phyloP scores from a whole-genome alignment of 2,113 vertebrate species.

The Oriolus oriolus region DNA sequence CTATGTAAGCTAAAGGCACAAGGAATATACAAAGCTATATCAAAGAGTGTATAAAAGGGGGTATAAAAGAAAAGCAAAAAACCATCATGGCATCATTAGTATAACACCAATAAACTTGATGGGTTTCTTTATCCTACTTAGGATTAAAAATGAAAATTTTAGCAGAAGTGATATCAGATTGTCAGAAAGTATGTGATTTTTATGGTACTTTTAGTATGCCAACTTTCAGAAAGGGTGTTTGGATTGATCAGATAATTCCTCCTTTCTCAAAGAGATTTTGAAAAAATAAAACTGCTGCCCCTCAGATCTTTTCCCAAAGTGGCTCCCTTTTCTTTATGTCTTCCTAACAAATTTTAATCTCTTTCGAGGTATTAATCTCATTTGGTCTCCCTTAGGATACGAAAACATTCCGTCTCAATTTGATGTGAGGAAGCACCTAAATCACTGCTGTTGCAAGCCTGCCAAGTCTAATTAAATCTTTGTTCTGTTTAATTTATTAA shows the following conservation, averaged over 20 bases:
- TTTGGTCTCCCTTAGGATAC: background rate
- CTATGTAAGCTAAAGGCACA: too few relatives aligned
- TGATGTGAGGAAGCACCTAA: conserved; percentile 17
- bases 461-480: conserved; percentile 45
- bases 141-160: background rate
- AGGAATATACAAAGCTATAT: too few relatives aligned
- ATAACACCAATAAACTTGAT: background rate
- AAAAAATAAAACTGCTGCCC: background rate
- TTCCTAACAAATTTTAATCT: conserved; percentile 21
- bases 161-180: background rate
- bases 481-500: conserved; percentile 56
- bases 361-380: conserved; percentile 33
- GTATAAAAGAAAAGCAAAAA: too few relatives aligned
- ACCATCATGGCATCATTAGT: too few relatives aligned
- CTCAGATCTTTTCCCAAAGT: background rate
- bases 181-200: background rate
- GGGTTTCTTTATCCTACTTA: background rate
- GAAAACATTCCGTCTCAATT: conserved; percentile 20
- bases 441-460: conserved; percentile 25
- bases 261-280: background rate
- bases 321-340: background rate
- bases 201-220: background rate
- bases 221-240: background rate
- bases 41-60: too few relatives aligned
- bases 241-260: background rate